These are phyloP conservation scores for Hemichromis elongatus DNA, from an alignment of 2,113 vertebrate genomes.

Conservation along the genomic window DNA sequence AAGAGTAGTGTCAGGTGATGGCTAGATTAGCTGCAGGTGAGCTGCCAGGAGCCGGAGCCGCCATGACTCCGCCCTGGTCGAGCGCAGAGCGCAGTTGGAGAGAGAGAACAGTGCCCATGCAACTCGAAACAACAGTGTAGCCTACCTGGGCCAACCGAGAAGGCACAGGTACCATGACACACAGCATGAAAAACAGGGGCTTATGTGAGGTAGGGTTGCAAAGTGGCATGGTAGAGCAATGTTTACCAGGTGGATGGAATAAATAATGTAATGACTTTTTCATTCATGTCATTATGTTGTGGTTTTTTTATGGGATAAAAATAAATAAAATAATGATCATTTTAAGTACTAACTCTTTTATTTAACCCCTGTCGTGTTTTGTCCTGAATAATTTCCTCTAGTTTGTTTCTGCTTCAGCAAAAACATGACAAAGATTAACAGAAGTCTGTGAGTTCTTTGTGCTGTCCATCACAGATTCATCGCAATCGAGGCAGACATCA, in stretches of 20 bases:
- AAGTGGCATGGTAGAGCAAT: neutral
- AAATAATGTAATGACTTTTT: neutral
- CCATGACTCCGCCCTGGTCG: too few species aligned
- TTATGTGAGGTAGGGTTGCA: neutral
- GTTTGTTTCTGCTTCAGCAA: neutral
- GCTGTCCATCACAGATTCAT: neutral
- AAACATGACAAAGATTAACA: neutral
- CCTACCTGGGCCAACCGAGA: too few species aligned
- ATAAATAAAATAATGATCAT: neutral
- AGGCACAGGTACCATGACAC: too few species aligned
- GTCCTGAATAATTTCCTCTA: neutral
- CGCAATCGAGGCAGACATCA: neutral
- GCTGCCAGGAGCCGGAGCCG: too few species aligned
- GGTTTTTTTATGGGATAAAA: neutral
- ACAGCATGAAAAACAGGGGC: neutral
- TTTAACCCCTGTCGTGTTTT: neutral
- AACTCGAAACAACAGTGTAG: neutral
- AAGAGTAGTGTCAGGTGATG: too few species aligned
- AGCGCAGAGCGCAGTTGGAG: too few species aligned
- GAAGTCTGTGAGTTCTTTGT: neutral
- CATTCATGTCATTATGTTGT: neutral
- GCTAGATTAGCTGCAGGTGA: too few species aligned
- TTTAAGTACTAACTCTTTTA: neutral
- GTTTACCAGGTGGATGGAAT: neutral
- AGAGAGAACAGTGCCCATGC: neutral